Base-by-base conservation (phyloP, 2,888 invertebrate species). In the Dolichopus griseipennis region DNA sequence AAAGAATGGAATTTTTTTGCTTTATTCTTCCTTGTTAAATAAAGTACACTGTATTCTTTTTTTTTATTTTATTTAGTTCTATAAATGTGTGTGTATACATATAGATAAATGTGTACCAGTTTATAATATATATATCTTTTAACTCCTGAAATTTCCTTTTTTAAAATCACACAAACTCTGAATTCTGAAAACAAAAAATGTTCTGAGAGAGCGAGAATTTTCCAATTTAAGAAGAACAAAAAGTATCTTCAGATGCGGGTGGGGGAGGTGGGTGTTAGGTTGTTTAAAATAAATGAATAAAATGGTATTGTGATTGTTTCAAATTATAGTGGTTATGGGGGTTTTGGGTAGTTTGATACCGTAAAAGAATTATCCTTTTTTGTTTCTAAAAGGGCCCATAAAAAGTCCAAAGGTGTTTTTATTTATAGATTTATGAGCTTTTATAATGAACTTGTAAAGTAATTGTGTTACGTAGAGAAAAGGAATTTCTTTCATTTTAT, bases 371-470 rank as follows among this genome's bases (percentile, higher is more conserved):
- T 52, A 52, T 52, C 52, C 52, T 52, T 52, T n/a, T 52, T 52
- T 52, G 52, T 52, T 52, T n/a, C 27, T 52, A 52, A 52, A 52
- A 52, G 52, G 52, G 52, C 52, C 52, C 52, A 52, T 52, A 52
- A 52, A 52, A 18, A 52, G 52, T 52, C 52, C 52, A 52, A 67
- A 68, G 71, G 69, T 69, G 68, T 71, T 71, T 71, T 72, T 68
- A 72, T 73, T 75, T 74, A 76, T 76, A 77, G 78, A 79, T 79
- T 78, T 78, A 79, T 79, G 78, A 77, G 75, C 76, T 73, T 78
- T 78, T 79, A 78, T 80, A 80, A 80, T 80, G 79, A 80, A 79
- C 80, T 79, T 80, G 78, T 78, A 78, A 79, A 80, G 80, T 79
- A 80, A 80, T 80, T 80, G 79, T 80, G 78, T 78, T 70, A 52